Percentiles rank a stretch among this genome's conserved stretches.
Conservation (phyloP, 2,888 invertebrate species). For the Drosophila prolongata region DNA sequence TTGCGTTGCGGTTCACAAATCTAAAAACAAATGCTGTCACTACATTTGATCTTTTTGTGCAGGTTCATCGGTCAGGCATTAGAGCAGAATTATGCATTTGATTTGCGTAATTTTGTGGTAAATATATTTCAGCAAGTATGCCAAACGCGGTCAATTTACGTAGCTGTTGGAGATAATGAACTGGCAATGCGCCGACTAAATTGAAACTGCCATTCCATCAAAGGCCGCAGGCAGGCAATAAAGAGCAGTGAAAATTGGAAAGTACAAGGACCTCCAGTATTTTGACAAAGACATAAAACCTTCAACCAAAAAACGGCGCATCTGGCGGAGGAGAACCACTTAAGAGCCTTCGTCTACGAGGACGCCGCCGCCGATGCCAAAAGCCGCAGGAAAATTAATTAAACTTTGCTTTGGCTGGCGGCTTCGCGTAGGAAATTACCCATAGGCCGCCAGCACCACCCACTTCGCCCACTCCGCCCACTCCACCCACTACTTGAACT, state of each 20-base stretch:
- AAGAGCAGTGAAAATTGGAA: constrained; percentile 37
- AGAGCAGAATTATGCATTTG: constrained; percentile 31
- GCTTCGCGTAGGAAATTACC: constrained; percentile 26
- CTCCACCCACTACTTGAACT: neutral
- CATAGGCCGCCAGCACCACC: constrained; percentile 13
- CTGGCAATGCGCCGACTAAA: constrained; percentile 1
- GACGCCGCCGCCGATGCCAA: constrained; percentile 35
- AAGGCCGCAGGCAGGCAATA: constrained; percentile 8
- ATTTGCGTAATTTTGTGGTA: constrained; percentile 43
- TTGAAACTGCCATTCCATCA: neutral
- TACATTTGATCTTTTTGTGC: constrained; percentile 39
- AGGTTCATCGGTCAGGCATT: constrained; percentile 24
- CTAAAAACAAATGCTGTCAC: constrained; percentile 44
- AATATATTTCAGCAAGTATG: constrained; percentile 14
- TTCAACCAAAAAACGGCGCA: constrained; percentile 33
- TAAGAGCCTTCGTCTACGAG: constrained; percentile 25
- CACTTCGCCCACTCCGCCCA: neutral
- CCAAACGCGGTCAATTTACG: constrained; percentile 7
- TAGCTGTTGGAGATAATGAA: constrained; percentile 22
- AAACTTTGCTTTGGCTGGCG: constrained; percentile 43
- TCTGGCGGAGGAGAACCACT: constrained; percentile 33
- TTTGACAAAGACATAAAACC: constrained; percentile 40
- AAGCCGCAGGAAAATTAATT: constrained; percentile 57
- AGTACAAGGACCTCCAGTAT: constrained; percentile 18
- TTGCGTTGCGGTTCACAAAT: constrained; percentile 42